Percentiles rank a stretch among this genome's conserved stretches.
Evolutionary conservation across 2,888 invertebrate genomes (phyloP).

Genomic region (Caenorhabditis japonica): DNA sequence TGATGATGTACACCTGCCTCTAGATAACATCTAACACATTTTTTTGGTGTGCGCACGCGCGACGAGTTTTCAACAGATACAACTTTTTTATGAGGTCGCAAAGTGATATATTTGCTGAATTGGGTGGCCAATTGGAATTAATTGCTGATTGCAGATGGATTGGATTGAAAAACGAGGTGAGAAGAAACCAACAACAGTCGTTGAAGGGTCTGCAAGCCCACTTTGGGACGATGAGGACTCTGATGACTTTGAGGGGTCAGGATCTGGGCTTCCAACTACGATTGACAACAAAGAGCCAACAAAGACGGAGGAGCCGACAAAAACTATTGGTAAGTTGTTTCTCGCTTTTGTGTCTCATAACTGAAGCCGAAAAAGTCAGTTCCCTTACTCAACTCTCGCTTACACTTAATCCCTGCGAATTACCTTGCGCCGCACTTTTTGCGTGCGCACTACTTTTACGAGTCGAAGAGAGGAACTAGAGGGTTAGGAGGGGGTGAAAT

Average conservation of each 20-base stretch:
- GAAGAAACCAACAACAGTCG: conserved; percentile 13
- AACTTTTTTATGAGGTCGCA: conserved; percentile 46
- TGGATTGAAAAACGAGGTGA: conserved; percentile 41
- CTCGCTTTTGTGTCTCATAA: conserved; percentile 5
- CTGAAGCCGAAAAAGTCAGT: conserved; percentile 1
- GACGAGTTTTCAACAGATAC: conserved; percentile 6
- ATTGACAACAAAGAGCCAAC: conserved; percentile 19
- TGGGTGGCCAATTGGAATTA: conserved; percentile 32
- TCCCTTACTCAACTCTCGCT: conserved; percentile 2
- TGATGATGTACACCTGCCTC: too few species aligned
- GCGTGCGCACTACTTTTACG: conserved; percentile 38
- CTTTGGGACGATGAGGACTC: conserved; percentile 49
- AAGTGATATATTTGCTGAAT: conserved; percentile 40
- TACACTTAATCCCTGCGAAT: conserved; percentile 39
- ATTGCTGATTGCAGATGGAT: conserved; percentile 48
- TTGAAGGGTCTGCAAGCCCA: conserved; percentile 38
- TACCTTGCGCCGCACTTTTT: conserved; percentile 34
- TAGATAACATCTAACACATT: conserved; percentile 35
- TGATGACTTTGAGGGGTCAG: conserved; percentile 29
- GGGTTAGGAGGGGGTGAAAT: conserved; percentile 1
- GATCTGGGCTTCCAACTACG: conserved; percentile 40
- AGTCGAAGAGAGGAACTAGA: conserved; percentile 14
- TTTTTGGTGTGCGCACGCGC: conserved; percentile 1
- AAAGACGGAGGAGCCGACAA: conserved; percentile 24
- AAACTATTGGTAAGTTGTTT: conserved; percentile 33